Evolutionary conservation across 2,797 vertebrate genomes (phyloP).

Genomic region (Chlorospingus semifuscus): DNA sequence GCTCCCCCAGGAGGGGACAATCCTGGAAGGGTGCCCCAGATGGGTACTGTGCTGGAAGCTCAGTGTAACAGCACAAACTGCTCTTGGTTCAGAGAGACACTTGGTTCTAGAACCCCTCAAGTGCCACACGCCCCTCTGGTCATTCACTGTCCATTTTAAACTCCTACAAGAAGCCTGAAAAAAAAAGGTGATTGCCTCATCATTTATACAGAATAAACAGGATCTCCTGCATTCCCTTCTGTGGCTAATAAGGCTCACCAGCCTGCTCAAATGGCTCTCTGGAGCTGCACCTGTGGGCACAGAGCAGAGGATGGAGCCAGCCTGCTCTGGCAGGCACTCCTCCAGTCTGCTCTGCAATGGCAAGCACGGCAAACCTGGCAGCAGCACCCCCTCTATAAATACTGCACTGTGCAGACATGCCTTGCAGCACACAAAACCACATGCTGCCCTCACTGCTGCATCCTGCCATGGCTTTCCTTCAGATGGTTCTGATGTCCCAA

Average conservation of each 20-base stretch:
- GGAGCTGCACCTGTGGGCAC: background rate
- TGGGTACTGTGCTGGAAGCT: background rate
- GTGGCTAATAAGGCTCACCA: background rate
- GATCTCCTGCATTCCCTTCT: background rate
- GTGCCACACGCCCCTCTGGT: background rate
- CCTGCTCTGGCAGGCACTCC: background rate
- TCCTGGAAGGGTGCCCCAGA: background rate
- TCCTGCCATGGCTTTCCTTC: background rate
- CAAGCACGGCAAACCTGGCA: accelerated
- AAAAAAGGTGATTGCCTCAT: background rate
- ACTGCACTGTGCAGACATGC: background rate
- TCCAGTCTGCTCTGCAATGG: background rate
- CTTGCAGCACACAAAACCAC: background rate
- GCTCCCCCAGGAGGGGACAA: background rate
- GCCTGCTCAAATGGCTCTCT: background rate
- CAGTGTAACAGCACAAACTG: background rate
- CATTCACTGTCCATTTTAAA: background rate
- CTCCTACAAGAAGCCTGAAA: background rate
- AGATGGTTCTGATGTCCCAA: background rate
- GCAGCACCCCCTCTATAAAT: background rate
- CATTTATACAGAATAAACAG: background rate
- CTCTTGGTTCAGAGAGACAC: background rate
- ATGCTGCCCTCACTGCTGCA: background rate
- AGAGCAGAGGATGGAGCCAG: background rate
- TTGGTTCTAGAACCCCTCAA: background rate